Evolutionary conservation across 2,797 vertebrate genomes (phyloP).

Genomic region (Pachyuromys duprasi): DNA sequence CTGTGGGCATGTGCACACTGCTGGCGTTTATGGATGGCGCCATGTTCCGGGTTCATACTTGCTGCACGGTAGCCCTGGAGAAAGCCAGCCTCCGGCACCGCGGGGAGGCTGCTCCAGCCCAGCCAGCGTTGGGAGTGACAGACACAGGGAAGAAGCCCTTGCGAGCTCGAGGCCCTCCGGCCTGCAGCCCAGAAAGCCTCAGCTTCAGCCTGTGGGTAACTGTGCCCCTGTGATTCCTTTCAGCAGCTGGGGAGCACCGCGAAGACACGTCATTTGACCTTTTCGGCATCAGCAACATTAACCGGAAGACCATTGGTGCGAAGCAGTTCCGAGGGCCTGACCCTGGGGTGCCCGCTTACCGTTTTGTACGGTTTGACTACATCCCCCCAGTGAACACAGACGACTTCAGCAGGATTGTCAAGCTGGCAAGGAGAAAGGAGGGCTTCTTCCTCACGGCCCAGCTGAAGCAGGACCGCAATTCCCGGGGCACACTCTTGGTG

Average conservation of each 20-base stretch:
- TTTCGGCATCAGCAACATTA: conserved; percentile 95
- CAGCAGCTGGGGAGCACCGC: conserved; percentile 91
- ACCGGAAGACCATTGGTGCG: conserved; percentile 95
- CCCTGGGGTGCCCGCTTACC: conserved; percentile 91
- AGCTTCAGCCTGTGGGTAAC: not conserved
- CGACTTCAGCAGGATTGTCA: conserved; percentile 90
- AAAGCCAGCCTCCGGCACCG: too few relatives aligned
- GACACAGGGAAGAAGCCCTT: too few relatives aligned
- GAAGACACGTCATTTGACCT: conserved; percentile 94
- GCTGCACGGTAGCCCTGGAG: not conserved
- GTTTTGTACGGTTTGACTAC: conserved; percentile 97
- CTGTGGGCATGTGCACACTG: not conserved
- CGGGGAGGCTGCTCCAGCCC: too few relatives aligned
- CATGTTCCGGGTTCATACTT: not conserved
- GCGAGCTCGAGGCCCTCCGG: not conserved
- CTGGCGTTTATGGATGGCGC: rapidly evolving
- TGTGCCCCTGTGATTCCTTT: conserved; percentile 39
- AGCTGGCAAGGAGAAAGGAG: conserved; percentile 92
- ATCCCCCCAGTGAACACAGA: conserved; percentile 92
- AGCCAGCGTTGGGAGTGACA: not conserved
- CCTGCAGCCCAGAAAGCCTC: not conserved
- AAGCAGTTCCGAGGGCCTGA: conserved; percentile 96
- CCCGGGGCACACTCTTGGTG: conserved; percentile 94
- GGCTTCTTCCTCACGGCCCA: conserved; percentile 96
- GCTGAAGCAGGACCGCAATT: conserved; percentile 94